A percentile compares a stretch with the other conserved stretches of the same genome.
phyloP scores from a whole-genome alignment of 2,113 vertebrate species.

The Chlamydotis undulata region DNA sequence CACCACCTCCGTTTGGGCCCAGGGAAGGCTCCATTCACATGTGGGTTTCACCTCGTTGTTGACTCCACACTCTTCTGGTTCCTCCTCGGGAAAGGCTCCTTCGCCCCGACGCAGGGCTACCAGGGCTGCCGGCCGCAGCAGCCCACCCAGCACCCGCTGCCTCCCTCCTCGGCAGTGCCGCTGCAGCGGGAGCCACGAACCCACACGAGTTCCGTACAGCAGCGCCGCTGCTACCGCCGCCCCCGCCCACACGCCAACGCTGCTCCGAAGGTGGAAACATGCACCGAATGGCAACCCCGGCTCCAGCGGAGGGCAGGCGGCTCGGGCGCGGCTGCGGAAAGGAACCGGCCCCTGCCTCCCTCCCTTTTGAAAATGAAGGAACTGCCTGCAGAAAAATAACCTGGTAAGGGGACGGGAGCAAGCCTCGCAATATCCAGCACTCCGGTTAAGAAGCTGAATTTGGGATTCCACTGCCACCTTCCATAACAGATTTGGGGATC shows the following conservation, averaged over 20 bases:
- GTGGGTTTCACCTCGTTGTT: rapidly evolving
- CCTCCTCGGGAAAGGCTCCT: background rate
- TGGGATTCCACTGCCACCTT: background rate
- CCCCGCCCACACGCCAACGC: rapidly evolving
- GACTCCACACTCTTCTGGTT: background rate
- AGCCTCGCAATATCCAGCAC: background rate
- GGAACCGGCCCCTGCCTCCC: rapidly evolving
- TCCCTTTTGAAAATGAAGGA: background rate
- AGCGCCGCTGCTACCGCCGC: rapidly evolving
- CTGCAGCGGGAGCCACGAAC: background rate
- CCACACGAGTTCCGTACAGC: rapidly evolving
- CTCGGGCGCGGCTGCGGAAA: background rate
- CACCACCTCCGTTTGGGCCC: rapidly evolving
- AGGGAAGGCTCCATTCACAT: rapidly evolving
- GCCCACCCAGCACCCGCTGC: too few relatives aligned
- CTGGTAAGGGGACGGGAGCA: rapidly evolving
- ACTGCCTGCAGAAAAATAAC: background rate
- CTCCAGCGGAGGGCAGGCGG: rapidly evolving
- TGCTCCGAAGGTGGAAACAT: rapidly evolving
- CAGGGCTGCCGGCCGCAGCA: background rate
- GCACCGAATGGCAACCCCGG: rapidly evolving
- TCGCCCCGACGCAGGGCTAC: background rate
- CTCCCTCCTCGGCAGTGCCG: background rate
- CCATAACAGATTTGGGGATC: background rate
- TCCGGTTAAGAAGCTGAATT: background rate